Evolutionary conservation across 2,888 invertebrate genomes (phyloP).

Genomic region (Ophioninae sp.): DNA sequence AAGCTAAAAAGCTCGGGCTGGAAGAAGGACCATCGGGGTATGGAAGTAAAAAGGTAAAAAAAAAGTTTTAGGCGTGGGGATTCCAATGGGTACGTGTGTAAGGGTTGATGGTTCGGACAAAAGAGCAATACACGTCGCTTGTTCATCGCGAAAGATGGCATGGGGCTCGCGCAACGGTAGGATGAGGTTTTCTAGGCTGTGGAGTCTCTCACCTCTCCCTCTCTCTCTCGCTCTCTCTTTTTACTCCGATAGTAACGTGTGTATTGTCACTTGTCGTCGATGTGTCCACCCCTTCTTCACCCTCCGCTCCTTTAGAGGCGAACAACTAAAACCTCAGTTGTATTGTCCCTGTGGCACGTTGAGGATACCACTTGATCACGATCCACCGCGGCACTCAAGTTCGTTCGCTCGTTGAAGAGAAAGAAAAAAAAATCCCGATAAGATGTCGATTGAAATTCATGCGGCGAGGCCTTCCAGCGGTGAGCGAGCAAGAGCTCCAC

Average conservation of each 20-base stretch:
- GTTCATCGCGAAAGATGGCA: constrained; percentile 68
- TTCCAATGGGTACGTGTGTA: constrained; percentile 61
- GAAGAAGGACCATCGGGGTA: constrained; percentile 22
- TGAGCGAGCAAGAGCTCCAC: constrained; percentile 52
- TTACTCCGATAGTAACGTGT: constrained; percentile 42
- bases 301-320: constrained; percentile 26
- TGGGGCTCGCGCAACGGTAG: constrained; percentile 41
- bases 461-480: constrained; percentile 69
- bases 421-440: constrained; percentile 72
- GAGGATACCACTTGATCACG: constrained; percentile 81
- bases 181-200: constrained; percentile 39
- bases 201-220: neutral
- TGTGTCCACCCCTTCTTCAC: neutral
- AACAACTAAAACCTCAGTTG: constrained; percentile 52
- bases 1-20: constrained; percentile 12
- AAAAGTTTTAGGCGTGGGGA: constrained; percentile 34
- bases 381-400: constrained; percentile 77
- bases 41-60: constrained; percentile 26
- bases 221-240: constrained; percentile 21
- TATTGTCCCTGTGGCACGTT: constrained; percentile 75
- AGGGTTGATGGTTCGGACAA: constrained; percentile 74
- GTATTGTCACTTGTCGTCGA: constrained; percentile 61
- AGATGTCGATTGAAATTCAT: constrained; percentile 81
- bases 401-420: constrained; percentile 57
- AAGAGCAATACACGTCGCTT: constrained; percentile 77